phyloP scores from a whole-genome alignment of 2,797 vertebrate species.

The Tapirus indicus region DNA sequence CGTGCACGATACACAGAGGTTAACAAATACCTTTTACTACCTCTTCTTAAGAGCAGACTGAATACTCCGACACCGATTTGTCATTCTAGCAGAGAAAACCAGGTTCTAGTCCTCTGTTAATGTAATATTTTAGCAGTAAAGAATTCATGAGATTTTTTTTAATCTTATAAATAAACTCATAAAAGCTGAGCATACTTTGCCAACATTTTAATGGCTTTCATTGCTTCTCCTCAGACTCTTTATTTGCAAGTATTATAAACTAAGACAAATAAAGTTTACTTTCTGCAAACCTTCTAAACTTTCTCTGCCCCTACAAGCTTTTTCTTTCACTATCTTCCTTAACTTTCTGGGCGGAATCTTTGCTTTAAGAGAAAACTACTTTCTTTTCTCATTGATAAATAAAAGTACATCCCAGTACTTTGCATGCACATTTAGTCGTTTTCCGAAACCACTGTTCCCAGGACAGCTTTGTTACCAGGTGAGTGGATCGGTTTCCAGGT shows the following conservation, averaged over 20 bases:
- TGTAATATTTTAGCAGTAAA: conserved; percentile 15
- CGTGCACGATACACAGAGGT: neutral
- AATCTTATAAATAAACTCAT: neutral
- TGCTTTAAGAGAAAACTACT: neutral
- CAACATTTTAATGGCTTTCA: neutral
- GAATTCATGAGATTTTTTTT: neutral
- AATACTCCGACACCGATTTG: neutral
- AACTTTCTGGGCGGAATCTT: neutral
- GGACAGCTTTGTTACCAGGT: too few relatives aligned
- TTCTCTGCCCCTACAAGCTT: neutral
- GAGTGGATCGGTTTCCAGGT: too few relatives aligned
- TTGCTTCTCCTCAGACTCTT: neutral
- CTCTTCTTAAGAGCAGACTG: neutral
- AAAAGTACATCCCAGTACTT: neutral
- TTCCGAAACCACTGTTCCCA: neutral
- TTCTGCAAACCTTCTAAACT: neutral
- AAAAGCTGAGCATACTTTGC: neutral
- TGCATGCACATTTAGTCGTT: neutral
- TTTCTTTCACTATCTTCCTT: neutral
- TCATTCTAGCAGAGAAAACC: neutral
- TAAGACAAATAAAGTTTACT: neutral
- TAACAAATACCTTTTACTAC: neutral
- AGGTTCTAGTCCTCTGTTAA: neutral
- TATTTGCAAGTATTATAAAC: neutral
- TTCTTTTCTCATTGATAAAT: neutral